Evolutionary conservation across 2,113 vertebrate genomes (phyloP), one percentile per base, ranked within the genome.

Genomic region (Xerus inauris): DNA sequence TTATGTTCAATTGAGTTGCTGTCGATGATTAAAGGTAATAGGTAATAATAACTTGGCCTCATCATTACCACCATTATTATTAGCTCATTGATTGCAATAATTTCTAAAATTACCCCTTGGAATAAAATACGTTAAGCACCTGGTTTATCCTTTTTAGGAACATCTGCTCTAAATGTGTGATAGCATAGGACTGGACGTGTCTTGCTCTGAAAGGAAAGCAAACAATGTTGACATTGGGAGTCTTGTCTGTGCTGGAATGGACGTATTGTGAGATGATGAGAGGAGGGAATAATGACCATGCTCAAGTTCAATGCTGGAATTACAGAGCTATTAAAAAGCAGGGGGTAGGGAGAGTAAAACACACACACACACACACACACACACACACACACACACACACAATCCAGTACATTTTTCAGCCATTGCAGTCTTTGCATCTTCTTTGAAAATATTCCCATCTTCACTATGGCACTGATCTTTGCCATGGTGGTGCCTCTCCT

Each of bases 81-180:
- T 99, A 99, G 98, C 97, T 99, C 99, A 99, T 99, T 99, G 99
- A 99, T 99, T 99, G 99, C 99, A 99, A 99, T 99, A 99, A 99
- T 99, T 99, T 98, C 94, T 99, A 98, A 99, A 99, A 99, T 99
- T 99, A 98, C 99, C 99, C 98, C 98, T 98, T 98, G 98, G 98
- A 99, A 99, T 99, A 98, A 98, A 98, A 99, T 98, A 99, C 98
- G 98, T 98, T 99, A 98, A 99, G 99, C 99, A 99, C 99, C 99
- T 99, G 99, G 99, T 98, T 98, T 97, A 97, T 98, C 98, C 97
- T 97, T 97, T 95, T 97, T 94, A 89, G 97, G 98, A 98, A 99
- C 99, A 99, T 99, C 98, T 98, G 98, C 98, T 98, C 93, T 98
- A 98, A 98, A 98, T 45, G 98, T 98, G 98, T 98, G 97, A 98